Base-by-base conservation (phyloP, 2,888 invertebrate species). In the Cremastinae sp. region DNA sequence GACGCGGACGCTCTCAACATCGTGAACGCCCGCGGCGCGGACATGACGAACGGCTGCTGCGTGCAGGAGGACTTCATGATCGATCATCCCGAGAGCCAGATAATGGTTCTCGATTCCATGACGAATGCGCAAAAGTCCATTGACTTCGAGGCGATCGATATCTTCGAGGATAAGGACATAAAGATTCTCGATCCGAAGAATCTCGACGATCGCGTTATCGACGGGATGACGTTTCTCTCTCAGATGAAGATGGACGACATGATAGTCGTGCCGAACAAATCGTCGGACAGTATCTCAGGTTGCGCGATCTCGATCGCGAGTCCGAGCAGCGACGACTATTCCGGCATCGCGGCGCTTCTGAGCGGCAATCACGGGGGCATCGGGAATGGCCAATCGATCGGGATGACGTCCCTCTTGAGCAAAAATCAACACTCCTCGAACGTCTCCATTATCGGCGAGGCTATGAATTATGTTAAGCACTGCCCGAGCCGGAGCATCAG, bases 101-200 rank as follows among this genome's bases (percentile, higher is more conserved):
- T 88, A 69, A 88, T 87, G 84, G 83, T 88, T 0, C 76, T 89
- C 22, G 86, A 89, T 70, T 80, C 87, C 1, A 79, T 58, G 38
- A 45, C 53, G 10, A 70, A 62, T 20, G 12, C 12, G 7, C 76
- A 79, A 10, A 80, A 79, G n/a, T 61, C 75, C 2, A 62, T 74
- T 0, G 69, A 71, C 0, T 51, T 78, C 16, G 79, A 80, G 9
- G 79, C 73, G 2, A 86, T 88, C 36, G 87, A 87, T 65, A 84
- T 88, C n/a, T 79, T 88, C 14, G 85, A 84, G 14, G 87, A 89
- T 69, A 89, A 87, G 77, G 87, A 89, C 56, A 84, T 86, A 16
- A 78, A 83, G n/a, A 83, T 87, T 18, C 79, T 88, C 12, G 88
- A 88, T 36, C 74, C 75, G 18, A 88, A 86, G 74, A 83, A 78